phyloP scores from a whole-genome alignment of 92 coral and sea anemone species.

The Porites lobata region DNA sequence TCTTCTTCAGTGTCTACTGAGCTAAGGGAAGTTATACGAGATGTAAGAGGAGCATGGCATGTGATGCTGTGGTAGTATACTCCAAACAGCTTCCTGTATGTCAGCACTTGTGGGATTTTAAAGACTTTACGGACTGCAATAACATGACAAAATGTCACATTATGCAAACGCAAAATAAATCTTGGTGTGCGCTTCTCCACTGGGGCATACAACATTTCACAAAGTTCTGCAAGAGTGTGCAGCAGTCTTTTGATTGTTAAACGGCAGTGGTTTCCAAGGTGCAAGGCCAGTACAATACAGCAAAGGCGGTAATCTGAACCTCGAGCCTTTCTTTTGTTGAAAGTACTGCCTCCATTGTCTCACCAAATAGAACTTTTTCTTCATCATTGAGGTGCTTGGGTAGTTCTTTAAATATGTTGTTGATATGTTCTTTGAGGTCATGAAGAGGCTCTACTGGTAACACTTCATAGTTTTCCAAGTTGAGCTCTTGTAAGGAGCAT shows the following conservation, averaged over 20 bases:
- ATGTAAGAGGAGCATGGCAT: slow-evolving; percentile 6
- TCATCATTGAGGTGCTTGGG: slow-evolving; percentile 12
- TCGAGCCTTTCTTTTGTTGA: slow-evolving; percentile 23
- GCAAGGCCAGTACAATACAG: not conserved
- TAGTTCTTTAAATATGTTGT: slow-evolving; percentile 48
- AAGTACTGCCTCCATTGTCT: slow-evolving; percentile 7
- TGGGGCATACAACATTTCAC: slow-evolving; percentile 27
- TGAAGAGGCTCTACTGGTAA: slow-evolving; percentile 41
- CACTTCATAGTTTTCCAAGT: slow-evolving; percentile 39
- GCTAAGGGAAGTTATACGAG: not conserved
- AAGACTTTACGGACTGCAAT: slow-evolving; percentile 8
- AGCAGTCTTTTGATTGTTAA: slow-evolving; percentile 25
- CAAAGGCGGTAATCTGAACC: not conserved
- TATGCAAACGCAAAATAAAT: slow-evolving; percentile 37
- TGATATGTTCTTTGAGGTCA: slow-evolving; percentile 27
- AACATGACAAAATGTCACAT: slow-evolving; percentile 34
- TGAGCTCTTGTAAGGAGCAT: slow-evolving; percentile 12
- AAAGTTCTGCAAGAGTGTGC: slow-evolving; percentile 37
- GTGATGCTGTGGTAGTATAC: slow-evolving; percentile 4
- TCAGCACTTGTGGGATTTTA: slow-evolving; percentile 11
- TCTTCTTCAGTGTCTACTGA: slow-evolving; percentile 35
- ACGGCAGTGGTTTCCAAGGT: not conserved
- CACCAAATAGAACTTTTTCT: slow-evolving; percentile 16
- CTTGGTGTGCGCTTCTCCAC: slow-evolving; percentile 29
- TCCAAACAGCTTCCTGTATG: slow-evolving; percentile 34